A percentile compares a stretch with the other conserved stretches of the same genome.
These are phyloP conservation scores for Peucedramus taeniatus DNA, from an alignment of 2,113 vertebrate genomes.

Conservation along the genomic window DNA sequence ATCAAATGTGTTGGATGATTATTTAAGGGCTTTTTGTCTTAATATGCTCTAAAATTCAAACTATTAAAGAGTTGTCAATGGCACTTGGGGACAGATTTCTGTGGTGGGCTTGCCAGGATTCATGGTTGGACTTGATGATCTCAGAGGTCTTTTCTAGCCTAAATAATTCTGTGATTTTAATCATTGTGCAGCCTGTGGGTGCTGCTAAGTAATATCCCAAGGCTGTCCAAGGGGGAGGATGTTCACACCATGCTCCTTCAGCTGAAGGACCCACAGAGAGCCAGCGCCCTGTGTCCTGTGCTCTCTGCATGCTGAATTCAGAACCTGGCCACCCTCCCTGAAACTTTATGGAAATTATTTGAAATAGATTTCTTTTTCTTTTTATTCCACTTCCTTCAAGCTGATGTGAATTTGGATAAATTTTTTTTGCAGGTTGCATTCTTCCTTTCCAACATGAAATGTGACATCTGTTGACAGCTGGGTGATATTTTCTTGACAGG, in stretches of 20 bases:
- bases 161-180: neutral
- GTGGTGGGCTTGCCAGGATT: neutral
- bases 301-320: neutral
- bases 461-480: constrained; percentile 29
- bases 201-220: neutral
- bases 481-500: constrained; percentile 29
- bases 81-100: neutral
- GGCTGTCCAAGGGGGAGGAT: neutral
- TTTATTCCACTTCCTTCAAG: neutral
- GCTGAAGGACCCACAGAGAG: neutral
- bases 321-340: neutral
- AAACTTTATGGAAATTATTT: neutral
- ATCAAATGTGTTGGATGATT: too few species aligned
- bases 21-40: neutral
- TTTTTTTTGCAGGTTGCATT: neutral
- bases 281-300: accelerated
- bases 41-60: neutral
- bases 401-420: neutral
- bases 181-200: neutral
- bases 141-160: neutral
- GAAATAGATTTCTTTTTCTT: neutral
- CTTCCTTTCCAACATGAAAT: neutral
- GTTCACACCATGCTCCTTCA: accelerated
- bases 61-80: accelerated
- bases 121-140: neutral